A percentile compares a stretch with the other conserved stretches of the same genome.
These are phyloP conservation scores for Glossosoma conforme DNA, from an alignment of 1,140 invertebrate species.

Conservation along the genomic window DNA sequence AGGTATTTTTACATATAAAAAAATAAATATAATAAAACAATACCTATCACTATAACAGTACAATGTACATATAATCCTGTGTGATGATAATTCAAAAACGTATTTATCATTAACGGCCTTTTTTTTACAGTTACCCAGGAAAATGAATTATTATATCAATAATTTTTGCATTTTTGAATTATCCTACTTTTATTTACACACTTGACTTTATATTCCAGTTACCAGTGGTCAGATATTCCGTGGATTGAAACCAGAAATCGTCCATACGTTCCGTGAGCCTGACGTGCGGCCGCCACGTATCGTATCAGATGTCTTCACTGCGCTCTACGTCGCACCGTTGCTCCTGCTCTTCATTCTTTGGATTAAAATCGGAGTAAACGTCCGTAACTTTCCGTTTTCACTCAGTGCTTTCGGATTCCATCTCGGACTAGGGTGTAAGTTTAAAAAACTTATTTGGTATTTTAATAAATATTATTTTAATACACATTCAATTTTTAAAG, in stretches of 20 bases:
- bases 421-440: conserved; percentile 60
- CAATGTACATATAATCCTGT: no score
- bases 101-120: no score
- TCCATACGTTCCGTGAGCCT: conserved; percentile 88
- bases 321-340: conserved; percentile 75
- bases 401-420: conserved; percentile 84
- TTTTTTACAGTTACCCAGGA: not conserved
- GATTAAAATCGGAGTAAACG: conserved; percentile 84
- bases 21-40: no score
- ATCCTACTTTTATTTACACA: not conserved
- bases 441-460: conserved; percentile 1
- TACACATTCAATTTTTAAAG: no score
- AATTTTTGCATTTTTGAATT: not conserved
- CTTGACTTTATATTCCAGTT: conserved; percentile 1
- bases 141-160: not conserved
- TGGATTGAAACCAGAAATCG: conserved; percentile 77
- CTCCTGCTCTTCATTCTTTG: conserved; percentile 82
- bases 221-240: conserved; percentile 34
- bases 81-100: no score
- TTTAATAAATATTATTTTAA: no score
- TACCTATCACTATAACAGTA: no score
- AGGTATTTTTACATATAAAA: no score
- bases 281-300: conserved; percentile 83
- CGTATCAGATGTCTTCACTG: conserved; percentile 89
- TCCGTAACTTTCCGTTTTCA: conserved; percentile 76